These are phyloP conservation scores for Stichodactyla helianthus DNA, from an alignment of 64 coral and sea anemone genomes.

Conservation along the genomic window DNA sequence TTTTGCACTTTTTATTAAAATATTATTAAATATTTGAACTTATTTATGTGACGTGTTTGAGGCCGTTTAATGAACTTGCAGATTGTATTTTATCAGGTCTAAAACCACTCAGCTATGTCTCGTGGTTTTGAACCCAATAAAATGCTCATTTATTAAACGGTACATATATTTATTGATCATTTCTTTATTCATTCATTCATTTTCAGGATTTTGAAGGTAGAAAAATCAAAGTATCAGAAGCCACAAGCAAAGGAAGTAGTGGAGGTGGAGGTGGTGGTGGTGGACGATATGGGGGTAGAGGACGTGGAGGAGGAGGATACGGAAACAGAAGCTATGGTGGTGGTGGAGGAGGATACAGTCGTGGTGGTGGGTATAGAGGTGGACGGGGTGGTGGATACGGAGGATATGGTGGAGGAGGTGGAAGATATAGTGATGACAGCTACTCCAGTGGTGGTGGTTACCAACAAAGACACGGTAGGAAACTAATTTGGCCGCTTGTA, in stretches of 20 bases:
- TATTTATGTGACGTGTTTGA: no score
- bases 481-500: not conserved
- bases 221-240: constrained; percentile 25
- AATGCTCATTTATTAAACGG: no score
- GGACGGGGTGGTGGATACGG: not conserved
- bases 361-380: not conserved
- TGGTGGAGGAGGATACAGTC: not conserved
- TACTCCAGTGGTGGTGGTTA: not conserved
- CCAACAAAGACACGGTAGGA: not conserved
- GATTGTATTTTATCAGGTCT: no score
- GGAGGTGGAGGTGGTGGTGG: constrained; percentile 23
- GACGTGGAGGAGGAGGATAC: not conserved
- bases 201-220: constrained; percentile 33
- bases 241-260: constrained; percentile 15
- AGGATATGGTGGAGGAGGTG: no score
- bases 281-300: constrained; percentile 11
- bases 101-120: no score
- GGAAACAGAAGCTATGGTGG: not conserved
- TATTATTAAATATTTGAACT: no score
- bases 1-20: no score
- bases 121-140: no score
- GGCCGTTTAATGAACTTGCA: no score
- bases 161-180: no score
- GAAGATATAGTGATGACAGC: not conserved
- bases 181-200: not conserved